These are phyloP conservation scores for Neoaliturus tenellus DNA, from an alignment of 2,888 invertebrate species.

Conservation along the genomic window DNA sequence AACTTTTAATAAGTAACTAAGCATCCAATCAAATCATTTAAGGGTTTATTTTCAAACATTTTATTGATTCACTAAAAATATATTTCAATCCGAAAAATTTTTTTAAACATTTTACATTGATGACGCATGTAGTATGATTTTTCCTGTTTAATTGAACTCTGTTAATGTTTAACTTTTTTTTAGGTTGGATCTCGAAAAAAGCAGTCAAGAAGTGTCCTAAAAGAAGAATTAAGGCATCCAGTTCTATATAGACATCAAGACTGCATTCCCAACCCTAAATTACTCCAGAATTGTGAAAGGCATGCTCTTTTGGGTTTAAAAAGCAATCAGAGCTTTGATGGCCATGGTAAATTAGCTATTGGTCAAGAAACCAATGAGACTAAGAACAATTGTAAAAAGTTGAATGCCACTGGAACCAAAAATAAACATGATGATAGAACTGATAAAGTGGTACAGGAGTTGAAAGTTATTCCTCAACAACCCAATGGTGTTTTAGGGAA, in stretches of 20 bases:
- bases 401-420: neutral
- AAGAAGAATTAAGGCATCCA: slow-evolving; percentile 20
- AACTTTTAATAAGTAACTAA: no score
- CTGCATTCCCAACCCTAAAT: slow-evolving; percentile 29
- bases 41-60: no score
- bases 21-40: no score
- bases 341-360: neutral
- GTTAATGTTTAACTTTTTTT: slow-evolving; percentile 4
- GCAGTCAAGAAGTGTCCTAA: neutral
- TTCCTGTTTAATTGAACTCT: neutral
- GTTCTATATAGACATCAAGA: slow-evolving; percentile 40
- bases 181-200: slow-evolving; percentile 11
- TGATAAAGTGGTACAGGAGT: neutral
- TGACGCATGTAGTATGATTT: no score
- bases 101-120: no score
- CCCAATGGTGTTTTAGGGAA: neutral
- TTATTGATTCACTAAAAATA: no score
- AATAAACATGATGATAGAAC: neutral
- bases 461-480: neutral
- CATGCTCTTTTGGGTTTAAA: slow-evolving; percentile 12
- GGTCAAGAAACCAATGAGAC: neutral
- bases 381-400: neutral
- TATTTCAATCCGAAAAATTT: no score
- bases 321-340: neutral
- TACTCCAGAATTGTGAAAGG: slow-evolving; percentile 33